A percentile compares a stretch with the other conserved stretches of the same genome.
Conservation (phyloP, 1,140 invertebrate species). For the Dendroctonus valens region DNA sequence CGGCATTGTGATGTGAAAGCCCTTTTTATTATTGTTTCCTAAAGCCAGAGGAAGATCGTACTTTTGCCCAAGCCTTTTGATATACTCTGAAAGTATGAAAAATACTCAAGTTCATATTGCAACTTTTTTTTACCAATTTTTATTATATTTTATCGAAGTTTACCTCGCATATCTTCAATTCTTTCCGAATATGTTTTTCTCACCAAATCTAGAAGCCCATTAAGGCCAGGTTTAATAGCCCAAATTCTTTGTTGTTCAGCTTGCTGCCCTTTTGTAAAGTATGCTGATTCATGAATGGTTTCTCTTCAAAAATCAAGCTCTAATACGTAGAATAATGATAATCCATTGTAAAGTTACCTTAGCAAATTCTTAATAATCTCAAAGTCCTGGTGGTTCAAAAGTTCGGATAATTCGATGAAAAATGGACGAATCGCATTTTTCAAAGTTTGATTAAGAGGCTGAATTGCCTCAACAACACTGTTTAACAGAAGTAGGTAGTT, state of each 20-base stretch:
- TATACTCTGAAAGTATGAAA: slow-evolving; percentile 49
- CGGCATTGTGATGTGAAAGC: slow-evolving; percentile 73
- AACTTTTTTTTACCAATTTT: slow-evolving; percentile 22
- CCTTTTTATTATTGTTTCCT: slow-evolving; percentile 65
- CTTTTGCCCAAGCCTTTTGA: slow-evolving; percentile 62
- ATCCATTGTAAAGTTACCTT: slow-evolving; percentile 13
- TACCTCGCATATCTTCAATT: slow-evolving; percentile 72
- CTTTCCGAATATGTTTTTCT: slow-evolving; percentile 74
- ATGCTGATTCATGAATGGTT: slow-evolving; percentile 72
- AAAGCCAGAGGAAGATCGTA: slow-evolving; percentile 66
- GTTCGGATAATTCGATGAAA: slow-evolving; percentile 49
- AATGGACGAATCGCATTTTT: slow-evolving; percentile 58
- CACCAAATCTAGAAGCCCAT: slow-evolving; percentile 74
- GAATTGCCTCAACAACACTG: slow-evolving; percentile 69
- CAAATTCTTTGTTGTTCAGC: slow-evolving; percentile 79
- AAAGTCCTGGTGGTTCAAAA: slow-evolving; percentile 40
- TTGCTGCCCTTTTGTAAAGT: slow-evolving; percentile 60
- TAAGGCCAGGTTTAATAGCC: slow-evolving; percentile 75
- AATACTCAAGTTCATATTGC: too few species aligned
- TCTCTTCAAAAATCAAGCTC: slow-evolving; percentile 36
- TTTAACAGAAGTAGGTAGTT: slow-evolving; percentile 80
- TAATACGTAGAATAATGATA: neutral
- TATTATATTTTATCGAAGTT: slow-evolving; percentile 37
- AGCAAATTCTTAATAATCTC: slow-evolving; percentile 39
- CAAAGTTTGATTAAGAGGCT: slow-evolving; percentile 63